phyloP scores from a whole-genome alignment of 2,888 invertebrate genomes.

The Disparrhopalites patrizii region DNA sequence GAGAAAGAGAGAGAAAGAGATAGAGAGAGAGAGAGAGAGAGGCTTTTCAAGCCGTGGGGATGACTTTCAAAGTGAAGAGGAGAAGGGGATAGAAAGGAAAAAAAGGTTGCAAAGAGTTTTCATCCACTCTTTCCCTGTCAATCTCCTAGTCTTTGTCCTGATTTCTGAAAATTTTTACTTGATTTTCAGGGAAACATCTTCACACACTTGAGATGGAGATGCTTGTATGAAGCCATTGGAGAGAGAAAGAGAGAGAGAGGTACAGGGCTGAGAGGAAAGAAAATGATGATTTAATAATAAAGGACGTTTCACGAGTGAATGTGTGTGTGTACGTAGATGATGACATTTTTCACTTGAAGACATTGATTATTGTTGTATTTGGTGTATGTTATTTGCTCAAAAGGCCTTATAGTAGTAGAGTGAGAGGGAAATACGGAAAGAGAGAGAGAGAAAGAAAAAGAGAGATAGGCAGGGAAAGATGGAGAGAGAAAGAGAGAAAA shows the following conservation, averaged over 20 bases:
- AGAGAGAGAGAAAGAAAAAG: no score
- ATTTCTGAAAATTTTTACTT: neutral
- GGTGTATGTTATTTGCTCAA: conserved; percentile 3
- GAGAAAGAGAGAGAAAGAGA: no score
- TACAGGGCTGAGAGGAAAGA: neutral
- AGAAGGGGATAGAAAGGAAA: neutral
- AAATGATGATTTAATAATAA: neutral
- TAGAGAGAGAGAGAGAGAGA: no score
- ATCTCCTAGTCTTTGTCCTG: neutral
- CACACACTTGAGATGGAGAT: neutral
- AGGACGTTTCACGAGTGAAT: neutral
- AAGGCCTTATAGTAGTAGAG: no score
- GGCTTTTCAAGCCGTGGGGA: neutral
- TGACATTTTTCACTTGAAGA: neutral
- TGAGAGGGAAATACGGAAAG: no score
- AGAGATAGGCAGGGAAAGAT: conserved; percentile 8
- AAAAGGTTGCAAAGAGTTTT: neutral
- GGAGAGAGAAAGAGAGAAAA: neutral
- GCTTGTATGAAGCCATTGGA: neutral
- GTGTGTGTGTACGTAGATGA: neutral
- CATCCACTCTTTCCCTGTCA: neutral
- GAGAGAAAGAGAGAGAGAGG: neutral
- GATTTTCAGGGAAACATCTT: neutral
- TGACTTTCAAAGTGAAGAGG: conserved; percentile 21
- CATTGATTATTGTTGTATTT: conserved; percentile 20